Evolutionary conservation across 2,888 invertebrate species (phyloP), one percentile per base, ranked within the genome.

Genomic region (Hirtodrosophila alboralis): DNA sequence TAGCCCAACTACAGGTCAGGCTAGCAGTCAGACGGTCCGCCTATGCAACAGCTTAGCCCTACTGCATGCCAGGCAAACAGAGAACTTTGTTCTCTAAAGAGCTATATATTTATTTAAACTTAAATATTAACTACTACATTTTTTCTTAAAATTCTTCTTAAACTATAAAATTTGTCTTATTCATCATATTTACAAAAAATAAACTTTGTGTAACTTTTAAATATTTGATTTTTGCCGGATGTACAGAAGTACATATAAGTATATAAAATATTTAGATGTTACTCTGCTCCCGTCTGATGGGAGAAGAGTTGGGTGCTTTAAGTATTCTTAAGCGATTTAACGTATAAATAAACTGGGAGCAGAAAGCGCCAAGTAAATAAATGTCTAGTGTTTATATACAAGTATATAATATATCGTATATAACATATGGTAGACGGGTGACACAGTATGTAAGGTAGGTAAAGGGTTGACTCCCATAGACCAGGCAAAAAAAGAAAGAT

Each of bases 311-410:
- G 10, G 9, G 16, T 31, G 37, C 51, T 12, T 21, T 47, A 51
- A 52, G 53, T 41, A 54, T 68, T 70, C 58, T 38, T 0, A 54
- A 62, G 67, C 74, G 63, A 58, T 71, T 78, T 69, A 63, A 78
- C 64, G 69, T 52, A 56, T 58, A 66, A 75, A 69, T 69, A 75
- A 75, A 69, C 60, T 53, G 44, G 58, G 71, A 51, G 56, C 63
- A 79, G 67, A 78, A 83, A 75, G 76, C 73, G 61, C 57, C 64
- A 69, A 51, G 68, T 74, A 81, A 81, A 85, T 86, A 81, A 21
- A 30, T 48, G 79, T 83, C 71, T 64, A 64, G 67, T 57, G 56
- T 49, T 58, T 66, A 13, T 70, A 23, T 23, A 23, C 23, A 8
- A 23, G 38, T 38, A 41, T 40, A 44, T 13, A n/a, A n/a, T n/a